Evolutionary conservation across 2,888 invertebrate genomes (phyloP).

Genomic region (Scaeva pyrastri): DNA sequence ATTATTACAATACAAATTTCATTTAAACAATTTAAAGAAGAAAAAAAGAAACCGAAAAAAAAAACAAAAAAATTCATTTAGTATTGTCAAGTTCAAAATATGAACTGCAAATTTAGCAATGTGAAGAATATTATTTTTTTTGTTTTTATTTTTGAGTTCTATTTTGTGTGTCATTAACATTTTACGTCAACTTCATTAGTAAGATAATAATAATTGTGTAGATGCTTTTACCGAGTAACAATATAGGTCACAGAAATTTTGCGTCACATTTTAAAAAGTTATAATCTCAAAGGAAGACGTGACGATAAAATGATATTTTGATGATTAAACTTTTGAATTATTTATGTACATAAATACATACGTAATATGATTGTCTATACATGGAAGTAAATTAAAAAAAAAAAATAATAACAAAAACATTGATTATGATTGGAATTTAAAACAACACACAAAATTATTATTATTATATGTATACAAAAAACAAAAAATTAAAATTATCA

Average conservation of each 20-base stretch:
- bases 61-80: conserved; percentile 2
- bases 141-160: conserved; percentile 8
- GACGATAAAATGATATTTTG: neutral
- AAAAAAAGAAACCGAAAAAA: neutral
- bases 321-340: neutral
- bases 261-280: conserved; percentile 28
- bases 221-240: neutral
- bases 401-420: neutral
- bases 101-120: conserved; percentile 65
- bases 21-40: conserved; percentile 35
- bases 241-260: conserved; percentile 59
- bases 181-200: neutral
- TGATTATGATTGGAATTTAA: neutral
- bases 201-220: neutral
- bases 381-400: neutral
- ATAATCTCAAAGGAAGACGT: neutral
- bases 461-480: no score
- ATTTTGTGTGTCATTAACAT: conserved; percentile 15
- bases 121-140: conserved; percentile 8
- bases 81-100: conserved; percentile 62
- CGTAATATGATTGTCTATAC: neutral
- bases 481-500: conserved; percentile 10
- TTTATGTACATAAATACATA: no score
- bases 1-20: neutral
- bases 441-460: neutral